A percentile compares a stretch with the other conserved stretches of the same genome.
Evolutionary conservation across 1,140 invertebrate species (phyloP).

Genomic region (Papilio glaucus): DNA sequence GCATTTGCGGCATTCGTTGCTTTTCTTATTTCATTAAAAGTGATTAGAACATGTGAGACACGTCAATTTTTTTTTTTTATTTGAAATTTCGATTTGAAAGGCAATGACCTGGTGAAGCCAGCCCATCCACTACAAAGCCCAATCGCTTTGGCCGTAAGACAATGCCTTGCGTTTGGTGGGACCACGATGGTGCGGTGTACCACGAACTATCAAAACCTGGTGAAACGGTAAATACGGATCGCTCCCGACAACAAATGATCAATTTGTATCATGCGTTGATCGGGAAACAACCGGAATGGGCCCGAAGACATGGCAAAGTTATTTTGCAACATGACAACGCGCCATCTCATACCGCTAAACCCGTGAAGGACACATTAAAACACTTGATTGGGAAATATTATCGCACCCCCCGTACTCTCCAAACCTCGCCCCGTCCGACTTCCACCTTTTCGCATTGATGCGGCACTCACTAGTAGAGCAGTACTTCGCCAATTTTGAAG

Average conservation of each 20-base stretch:
- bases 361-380: not conserved
- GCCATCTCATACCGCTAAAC: too few species aligned
- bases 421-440: not conserved
- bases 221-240: too few species aligned
- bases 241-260: too few species aligned
- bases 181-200: too few species aligned
- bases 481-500: too few species aligned
- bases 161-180: too few species aligned
- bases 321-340: constrained; percentile 38
- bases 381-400: not conserved
- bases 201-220: too few species aligned
- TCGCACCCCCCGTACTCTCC: not conserved
- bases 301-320: constrained; percentile 40
- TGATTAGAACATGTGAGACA: constrained; percentile 36
- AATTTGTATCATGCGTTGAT: too few species aligned
- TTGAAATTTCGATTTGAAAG: constrained; percentile 40
- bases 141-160: too few species aligned
- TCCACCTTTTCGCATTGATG: not conserved
- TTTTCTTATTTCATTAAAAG: constrained; percentile 36
- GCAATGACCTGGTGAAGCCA: constrained; percentile 37
- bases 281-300: too few species aligned
- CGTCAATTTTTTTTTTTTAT: constrained; percentile 38
- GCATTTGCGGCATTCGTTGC: constrained; percentile 28
- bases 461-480: too few species aligned
- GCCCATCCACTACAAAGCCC: too few species aligned